A percentile compares a stretch with the other conserved stretches of the same genome.
These are phyloP conservation scores for Cephonodes hylas DNA, from an alignment of 2,888 invertebrate genomes.

Conservation along the genomic window DNA sequence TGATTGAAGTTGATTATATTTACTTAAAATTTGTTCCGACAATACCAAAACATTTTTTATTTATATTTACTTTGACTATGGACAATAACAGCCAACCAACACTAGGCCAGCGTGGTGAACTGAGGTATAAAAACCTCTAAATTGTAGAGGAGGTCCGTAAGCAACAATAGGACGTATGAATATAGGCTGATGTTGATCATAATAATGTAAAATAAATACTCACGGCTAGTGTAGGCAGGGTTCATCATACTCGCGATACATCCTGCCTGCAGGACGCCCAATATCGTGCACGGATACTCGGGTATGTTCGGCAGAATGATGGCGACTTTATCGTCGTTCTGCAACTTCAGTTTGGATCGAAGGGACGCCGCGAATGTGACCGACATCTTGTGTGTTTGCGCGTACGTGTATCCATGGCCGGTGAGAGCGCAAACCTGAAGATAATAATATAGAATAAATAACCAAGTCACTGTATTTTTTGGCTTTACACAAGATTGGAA, in stretches of 20 bases:
- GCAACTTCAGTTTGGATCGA: slow-evolving; percentile 83
- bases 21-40: too few species aligned
- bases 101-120: too few species aligned
- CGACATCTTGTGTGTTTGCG: slow-evolving; percentile 82
- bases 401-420: slow-evolving; percentile 86
- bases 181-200: too few species aligned
- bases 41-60: too few species aligned
- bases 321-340: slow-evolving; percentile 84
- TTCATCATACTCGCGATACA: slow-evolving; percentile 86
- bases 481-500: too few species aligned
- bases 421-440: slow-evolving; percentile 87
- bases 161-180: background rate
- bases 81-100: background rate
- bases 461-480: too few species aligned
- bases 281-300: slow-evolving; percentile 84
- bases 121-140: too few species aligned
- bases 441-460: slow-evolving; percentile 13
- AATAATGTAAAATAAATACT: slow-evolving; percentile 30
- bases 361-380: slow-evolving; percentile 84
- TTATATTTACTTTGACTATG: too few species aligned
- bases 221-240: slow-evolving; percentile 76
- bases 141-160: too few species aligned
- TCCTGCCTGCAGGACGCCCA: slow-evolving; percentile 86
- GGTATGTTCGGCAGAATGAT: slow-evolving; percentile 88
- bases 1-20: too few species aligned